Base-by-base conservation (phyloP, 2,797 vertebrate genomes). In the Pseudochaenichthys georgianus region DNA sequence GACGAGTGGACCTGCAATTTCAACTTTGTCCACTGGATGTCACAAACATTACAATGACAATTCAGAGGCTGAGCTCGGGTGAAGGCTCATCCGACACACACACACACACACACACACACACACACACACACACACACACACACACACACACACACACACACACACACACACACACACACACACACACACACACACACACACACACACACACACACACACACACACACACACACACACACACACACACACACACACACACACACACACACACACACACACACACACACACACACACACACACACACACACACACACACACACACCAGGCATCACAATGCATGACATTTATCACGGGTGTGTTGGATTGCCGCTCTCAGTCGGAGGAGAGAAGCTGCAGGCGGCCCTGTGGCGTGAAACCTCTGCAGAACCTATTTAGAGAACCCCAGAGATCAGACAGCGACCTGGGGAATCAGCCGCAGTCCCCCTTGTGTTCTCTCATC, bases 21-120 rank as follows among this genome's bases (percentile, higher is more conserved):
- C 85, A 34, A n/a, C 70, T 82, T 81, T 81, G 79, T 83, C 94
- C 94, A 95, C 95, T 93, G 91, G 95, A 93, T 95, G 95, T 95
- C 95, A 95, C 89, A 93, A 94, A 92, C 93, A 94, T 89, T 89
- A 89, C 90, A 90, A 92, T 58, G 73, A 89, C 86, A 82, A 68
- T 55, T 63, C 57, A 48, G 68, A 62, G 50, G 54, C 48, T 23
- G 54, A 47, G 19, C 45, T 28, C 47, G 59, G 65, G 50, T 41
- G 69, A 71, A 41, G 19, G 57, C 58, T 75, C 59, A 34, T 21
- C 42, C 23, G 57, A 51, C 68, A n/a, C n/a, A n/a, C 45, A 38
- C 43, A 42, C 54, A 59, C 19, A 55, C 9, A 61, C 19, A 42
- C 31, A 67, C 34, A 34, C 34, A 8, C 34, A 1, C 23, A 3